phyloP scores from a whole-genome alignment of 1,140 invertebrate species.

The Rhizoglyphus robini region DNA sequence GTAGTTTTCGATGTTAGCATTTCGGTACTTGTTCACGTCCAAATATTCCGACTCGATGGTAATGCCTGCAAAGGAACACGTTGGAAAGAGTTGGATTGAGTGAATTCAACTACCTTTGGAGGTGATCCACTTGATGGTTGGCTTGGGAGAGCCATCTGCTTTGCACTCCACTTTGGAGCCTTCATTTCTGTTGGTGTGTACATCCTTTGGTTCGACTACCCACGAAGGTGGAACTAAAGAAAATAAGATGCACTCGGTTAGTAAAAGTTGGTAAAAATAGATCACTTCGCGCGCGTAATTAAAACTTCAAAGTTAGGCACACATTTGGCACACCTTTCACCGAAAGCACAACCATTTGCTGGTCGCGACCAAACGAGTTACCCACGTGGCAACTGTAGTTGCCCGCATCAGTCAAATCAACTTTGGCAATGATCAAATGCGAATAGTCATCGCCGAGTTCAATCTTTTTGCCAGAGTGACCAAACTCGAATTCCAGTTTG shows the following conservation, averaged over 20 bases:
- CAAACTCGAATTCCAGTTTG: neutral
- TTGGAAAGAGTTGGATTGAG: neutral
- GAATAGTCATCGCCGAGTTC: constrained; percentile 18
- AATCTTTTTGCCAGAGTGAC: neutral
- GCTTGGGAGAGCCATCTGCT: constrained; percentile 22
- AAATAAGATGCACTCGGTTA: neutral
- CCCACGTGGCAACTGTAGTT: constrained; percentile 57
- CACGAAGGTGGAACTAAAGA: constrained; percentile 24
- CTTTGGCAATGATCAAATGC: constrained; percentile 33
- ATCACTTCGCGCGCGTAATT: neutral
- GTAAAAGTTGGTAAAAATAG: neutral
- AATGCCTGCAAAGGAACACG: neutral
- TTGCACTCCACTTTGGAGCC: constrained; percentile 16
- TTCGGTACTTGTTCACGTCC: neutral
- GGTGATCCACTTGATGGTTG: constrained; percentile 22
- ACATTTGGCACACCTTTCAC: constrained; percentile 22
- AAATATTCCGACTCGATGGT: neutral
- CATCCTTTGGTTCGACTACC: constrained; percentile 24
- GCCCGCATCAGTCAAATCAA: constrained; percentile 44
- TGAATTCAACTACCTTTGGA: neutral
- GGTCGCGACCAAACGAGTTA: constrained; percentile 48
- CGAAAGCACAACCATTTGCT: constrained; percentile 39
- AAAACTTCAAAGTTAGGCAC: neutral
- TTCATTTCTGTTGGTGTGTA: constrained; percentile 14
- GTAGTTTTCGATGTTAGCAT: neutral